Evolutionary conservation across 2,888 invertebrate species (phyloP), one percentile per base, ranked within the genome.

Genomic region (Polydesmus complanatus): DNA sequence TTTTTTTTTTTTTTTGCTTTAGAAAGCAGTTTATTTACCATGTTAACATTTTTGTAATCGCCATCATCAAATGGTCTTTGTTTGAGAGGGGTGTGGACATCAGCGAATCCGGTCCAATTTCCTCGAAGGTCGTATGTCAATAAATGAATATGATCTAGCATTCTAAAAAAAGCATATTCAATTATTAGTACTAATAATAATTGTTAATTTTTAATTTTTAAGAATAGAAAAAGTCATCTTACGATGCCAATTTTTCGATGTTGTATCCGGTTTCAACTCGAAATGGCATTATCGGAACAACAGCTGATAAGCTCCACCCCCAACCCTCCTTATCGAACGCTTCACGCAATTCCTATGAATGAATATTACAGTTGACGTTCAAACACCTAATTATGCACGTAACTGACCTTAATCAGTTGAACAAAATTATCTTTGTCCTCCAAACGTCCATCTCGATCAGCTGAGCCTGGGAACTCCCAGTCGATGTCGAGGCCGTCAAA

Each of bases 401-500:
- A 49, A 21, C 60, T 61, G 22, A 65, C 65, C 58, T 61, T 26
- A 11, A 67, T 62, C 18, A 67, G 55, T 56, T 59, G 47, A 2
- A 66, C 27, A 58, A 68, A 67, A 56, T 65, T 65, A 11, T 61
- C 59, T 53, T 64, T 65, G 54, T 65, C 65, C 8, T 60, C 55
- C 22, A 53, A 48, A 2, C 37, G 56, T 2, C 65, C 65, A 48
- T 63, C 58, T 55, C 65, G 52, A 53, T 66, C 68, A 1, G 65
- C 64, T 18, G 69, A 70, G 3, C 66, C 67, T 11, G 73, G 73
- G 62, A 74, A 73, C 62, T 73, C 73, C 73, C 73, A 73, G 60
- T 73, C 73, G 55, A 73, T 68, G 61, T 73, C 73, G 37, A 73
- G 68, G n/a, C 73, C 73, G 61, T 73, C 73, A 58, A 73, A 73